Conservation (phyloP, 2,888 invertebrate species). For the Tuta absoluta region DNA sequence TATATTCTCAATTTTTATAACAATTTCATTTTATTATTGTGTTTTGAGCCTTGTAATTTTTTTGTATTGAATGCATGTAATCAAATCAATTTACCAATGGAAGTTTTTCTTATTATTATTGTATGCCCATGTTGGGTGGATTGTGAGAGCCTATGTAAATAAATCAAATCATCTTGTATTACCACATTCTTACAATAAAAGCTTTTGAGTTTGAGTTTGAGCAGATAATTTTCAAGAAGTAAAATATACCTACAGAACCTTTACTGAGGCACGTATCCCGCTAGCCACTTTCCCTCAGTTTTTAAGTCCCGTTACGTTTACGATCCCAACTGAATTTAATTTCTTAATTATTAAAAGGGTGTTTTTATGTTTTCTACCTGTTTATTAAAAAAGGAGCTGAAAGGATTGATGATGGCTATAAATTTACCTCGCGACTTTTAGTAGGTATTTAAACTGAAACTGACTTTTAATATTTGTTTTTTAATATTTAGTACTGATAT, state of each 20-base stretch:
- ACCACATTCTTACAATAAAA: too few relatives aligned
- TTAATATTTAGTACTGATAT: too few relatives aligned
- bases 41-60: too few relatives aligned
- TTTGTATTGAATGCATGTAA: too few relatives aligned
- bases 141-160: too few relatives aligned
- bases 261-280: neutral
- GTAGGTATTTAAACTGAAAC: neutral
- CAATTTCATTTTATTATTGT: too few relatives aligned
- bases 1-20: too few relatives aligned
- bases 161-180: too few relatives aligned
- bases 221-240: neutral
- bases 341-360: constrained; percentile 10
- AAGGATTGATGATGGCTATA: neutral
- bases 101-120: too few relatives aligned
- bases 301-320: constrained; percentile 1
- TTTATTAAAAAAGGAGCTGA: neutral
- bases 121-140: too few relatives aligned
- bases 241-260: neutral
- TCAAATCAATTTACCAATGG: too few relatives aligned
- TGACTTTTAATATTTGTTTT: neutral
- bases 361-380: constrained; percentile 9
- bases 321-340: constrained; percentile 8
- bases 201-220: neutral
- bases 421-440: neutral
- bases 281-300: neutral